A percentile compares a stretch with the other conserved stretches of the same genome.
phyloP scores from a whole-genome alignment of 2,797 vertebrate genomes.

The Urophycis tenuis region DNA sequence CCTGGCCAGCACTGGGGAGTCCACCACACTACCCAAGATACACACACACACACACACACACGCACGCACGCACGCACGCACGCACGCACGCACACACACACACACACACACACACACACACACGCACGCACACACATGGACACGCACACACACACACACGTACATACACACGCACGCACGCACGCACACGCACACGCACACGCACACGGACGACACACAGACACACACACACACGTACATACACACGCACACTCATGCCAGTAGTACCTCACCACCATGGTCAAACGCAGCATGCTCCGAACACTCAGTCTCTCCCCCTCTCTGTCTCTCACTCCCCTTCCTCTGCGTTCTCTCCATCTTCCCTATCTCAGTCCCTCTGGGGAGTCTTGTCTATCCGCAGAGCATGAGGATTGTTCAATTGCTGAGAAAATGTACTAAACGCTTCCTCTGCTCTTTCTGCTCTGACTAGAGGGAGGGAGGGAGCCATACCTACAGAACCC shows the following conservation, averaged over 20 bases:
- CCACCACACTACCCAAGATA: conserved; percentile 46
- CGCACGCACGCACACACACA: too few species aligned
- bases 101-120: too few species aligned
- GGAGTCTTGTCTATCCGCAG: conserved; percentile 85
- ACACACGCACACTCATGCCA: conserved; percentile 12
- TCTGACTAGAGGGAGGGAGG: conserved; percentile 66
- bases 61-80: not conserved
- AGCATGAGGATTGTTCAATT: conserved; percentile 89
- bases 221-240: too few species aligned
- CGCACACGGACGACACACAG: conserved; percentile 4
- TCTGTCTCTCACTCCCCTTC: conserved; percentile 54
- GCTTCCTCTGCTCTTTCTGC: conserved; percentile 70
- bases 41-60: conserved; percentile 25
- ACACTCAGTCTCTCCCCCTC: conserved; percentile 27
- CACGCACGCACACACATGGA: too few species aligned
- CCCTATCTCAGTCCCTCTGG: conserved; percentile 80
- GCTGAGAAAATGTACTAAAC: conserved; percentile 95
- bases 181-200: conserved; percentile 23
- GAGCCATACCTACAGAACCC: conserved; percentile 77
- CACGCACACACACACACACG: too few species aligned
- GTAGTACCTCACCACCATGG: conserved; percentile 45
- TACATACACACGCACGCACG: conserved; percentile 9
- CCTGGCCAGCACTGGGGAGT: conserved; percentile 49
- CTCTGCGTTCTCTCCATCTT: conserved; percentile 27
- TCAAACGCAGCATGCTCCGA: conserved; percentile 53